These are phyloP conservation scores for Conus ventricosus DNA, from an alignment of 1,140 invertebrate species.

Conservation along the genomic window DNA sequence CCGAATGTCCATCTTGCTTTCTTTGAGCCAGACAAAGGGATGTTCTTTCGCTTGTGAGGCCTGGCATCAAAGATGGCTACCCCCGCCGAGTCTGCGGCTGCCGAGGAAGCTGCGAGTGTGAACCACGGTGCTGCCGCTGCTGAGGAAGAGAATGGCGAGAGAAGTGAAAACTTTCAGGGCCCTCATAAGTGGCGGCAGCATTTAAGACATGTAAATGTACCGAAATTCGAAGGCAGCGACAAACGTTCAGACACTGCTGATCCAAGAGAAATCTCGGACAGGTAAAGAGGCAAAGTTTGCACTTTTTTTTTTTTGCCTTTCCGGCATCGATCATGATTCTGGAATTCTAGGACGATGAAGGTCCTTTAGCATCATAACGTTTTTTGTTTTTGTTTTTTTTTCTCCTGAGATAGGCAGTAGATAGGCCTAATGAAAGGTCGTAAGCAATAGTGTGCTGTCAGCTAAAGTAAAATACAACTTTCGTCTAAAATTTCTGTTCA, in stretches of 20 bases:
- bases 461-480: no score
- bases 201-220: slow-evolving; percentile 50
- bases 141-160: slow-evolving; percentile 41
- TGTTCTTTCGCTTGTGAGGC: slow-evolving; percentile 42
- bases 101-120: slow-evolving; percentile 17
- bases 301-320: neutral
- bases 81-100: slow-evolving; percentile 30
- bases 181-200: slow-evolving; percentile 60
- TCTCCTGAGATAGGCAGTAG: no score
- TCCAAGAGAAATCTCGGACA: slow-evolving; percentile 32
- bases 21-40: slow-evolving; percentile 46
- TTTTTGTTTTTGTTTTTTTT: no score
- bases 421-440: no score
- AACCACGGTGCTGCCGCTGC: slow-evolving; percentile 22
- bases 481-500: no score
- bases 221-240: slow-evolving; percentile 39
- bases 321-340: no score
- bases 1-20: slow-evolving; percentile 40
- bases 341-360: no score
- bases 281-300: slow-evolving; percentile 26
- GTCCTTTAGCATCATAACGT: no score
- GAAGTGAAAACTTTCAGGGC: slow-evolving; percentile 53
- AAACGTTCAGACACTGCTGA: slow-evolving; percentile 15
- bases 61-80: slow-evolving; percentile 50
- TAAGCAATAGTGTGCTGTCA: no score